Percentiles rank a stretch among this genome's conserved stretches.
Conservation (phyloP, 37 sponge, comb jelly and placozoan species). For the Haliclona indistincta region DNA sequence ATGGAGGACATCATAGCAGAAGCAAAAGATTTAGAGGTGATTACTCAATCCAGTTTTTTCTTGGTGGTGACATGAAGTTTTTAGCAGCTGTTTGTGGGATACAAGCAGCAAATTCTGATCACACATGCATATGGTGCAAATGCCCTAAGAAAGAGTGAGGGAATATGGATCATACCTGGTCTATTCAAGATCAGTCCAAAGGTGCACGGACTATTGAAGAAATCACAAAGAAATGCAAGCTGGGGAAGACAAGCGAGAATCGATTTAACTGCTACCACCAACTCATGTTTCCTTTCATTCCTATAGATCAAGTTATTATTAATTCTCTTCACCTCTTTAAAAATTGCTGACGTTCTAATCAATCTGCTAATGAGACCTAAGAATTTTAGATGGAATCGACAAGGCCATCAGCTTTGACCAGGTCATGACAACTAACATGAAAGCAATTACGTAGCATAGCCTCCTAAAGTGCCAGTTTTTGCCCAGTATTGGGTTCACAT, state of each 20-base stretch:
- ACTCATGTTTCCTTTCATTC: slow-evolving; percentile 28
- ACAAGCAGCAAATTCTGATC: slow-evolving; percentile 9
- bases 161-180: slow-evolving; percentile 25
- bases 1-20: slow-evolving; percentile 28
- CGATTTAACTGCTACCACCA: background rate
- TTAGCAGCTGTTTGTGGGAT: slow-evolving; percentile 33
- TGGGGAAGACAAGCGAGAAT: background rate
- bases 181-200: slow-evolving; percentile 8
- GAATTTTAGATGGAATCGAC: slow-evolving; percentile 5
- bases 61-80: slow-evolving; percentile 56
- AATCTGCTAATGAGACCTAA: slow-evolving; percentile 26
- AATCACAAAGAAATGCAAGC: background rate
- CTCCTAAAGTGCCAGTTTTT: slow-evolving; percentile 1
- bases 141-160: slow-evolving; percentile 1
- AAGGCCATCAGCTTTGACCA: background rate
- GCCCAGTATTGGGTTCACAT: slow-evolving; percentile 3
- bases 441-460: background rate
- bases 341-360: slow-evolving; percentile 25
- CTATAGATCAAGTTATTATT: slow-evolving; percentile 26
- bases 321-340: slow-evolving; percentile 36
- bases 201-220: slow-evolving; percentile 44
- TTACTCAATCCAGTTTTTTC: slow-evolving; percentile 3
- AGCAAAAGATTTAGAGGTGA: background rate
- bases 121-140: slow-evolving; percentile 65
- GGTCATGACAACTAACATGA: background rate